Evolutionary conservation across 2,888 invertebrate species (phyloP), one percentile per base, ranked within the genome.

Genomic region (Drosophila parthenogenetica): DNA sequence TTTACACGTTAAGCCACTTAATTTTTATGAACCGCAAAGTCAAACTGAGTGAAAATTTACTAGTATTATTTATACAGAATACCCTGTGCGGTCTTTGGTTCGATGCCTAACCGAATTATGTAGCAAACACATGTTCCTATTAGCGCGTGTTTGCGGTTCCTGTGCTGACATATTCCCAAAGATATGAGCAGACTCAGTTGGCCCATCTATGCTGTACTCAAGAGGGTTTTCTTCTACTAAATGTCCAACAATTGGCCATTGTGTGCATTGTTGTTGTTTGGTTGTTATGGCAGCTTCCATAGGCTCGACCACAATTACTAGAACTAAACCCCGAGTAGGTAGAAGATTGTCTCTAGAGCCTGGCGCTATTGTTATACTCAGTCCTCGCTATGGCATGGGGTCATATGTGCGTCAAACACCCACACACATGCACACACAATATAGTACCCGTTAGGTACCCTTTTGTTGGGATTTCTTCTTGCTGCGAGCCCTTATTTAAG

Each of bases 111-210:
- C 3, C 51, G 46, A 63, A 58, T 54, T 32, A 60, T 40, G 53
- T 42, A 42, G 14, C 17, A 73, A 77, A 89, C 81, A 89, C 73
- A 79, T 89, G 89, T 89, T 90, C 89, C 85, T 85, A 90, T 90
- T 90, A 89, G 85, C 87, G 89, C 89, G 87, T 83, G 86, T 77
- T 29, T 87, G 80, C 55, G 79, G 79, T 79, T 79, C 62, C 82
- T 61, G 46, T 19, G 0, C 75, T 50, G 45, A 61, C 65, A 70
- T 49, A 69, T 54, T 37, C 22, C 43, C 19, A 51, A 22, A 71
- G 57, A 58, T 61, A 59, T 70, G 14, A 59, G 60, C 62, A 62
- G 46, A 40, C 79, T 67, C 84, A 69, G 53, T 62, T 62, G 49
- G 43, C 58, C 58, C 72, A 79, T 73, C 68, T 66, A 85, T 87